Percentiles rank a stretch among this genome's conserved stretches.
Conservation (phyloP, 1,140 invertebrate genomes). For the Grapholita molesta region DNA sequence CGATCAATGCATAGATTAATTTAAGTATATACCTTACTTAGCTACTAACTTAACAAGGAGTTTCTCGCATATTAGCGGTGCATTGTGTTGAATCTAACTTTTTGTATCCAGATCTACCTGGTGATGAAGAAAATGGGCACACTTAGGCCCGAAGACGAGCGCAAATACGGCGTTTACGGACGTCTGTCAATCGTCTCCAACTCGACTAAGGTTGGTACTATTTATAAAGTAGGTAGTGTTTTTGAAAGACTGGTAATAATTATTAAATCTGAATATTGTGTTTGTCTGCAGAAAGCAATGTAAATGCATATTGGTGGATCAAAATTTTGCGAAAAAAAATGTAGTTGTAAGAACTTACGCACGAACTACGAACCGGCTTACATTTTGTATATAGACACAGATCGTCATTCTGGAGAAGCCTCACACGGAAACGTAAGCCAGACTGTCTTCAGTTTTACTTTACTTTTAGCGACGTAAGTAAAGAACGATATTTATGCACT, state of each 20-base stretch:
- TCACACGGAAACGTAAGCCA: conserved; percentile 27
- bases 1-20: too few species aligned
- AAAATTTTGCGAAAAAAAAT: conserved; percentile 43
- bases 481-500: too few species aligned
- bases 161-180: conserved; percentile 78
- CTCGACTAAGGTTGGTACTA: conserved; percentile 50
- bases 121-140: conserved; percentile 80
- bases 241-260: neutral
- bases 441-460: too few species aligned
- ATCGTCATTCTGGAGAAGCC: conserved; percentile 39
- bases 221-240: neutral
- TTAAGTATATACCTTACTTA: too few species aligned
- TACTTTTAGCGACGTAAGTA: too few species aligned
- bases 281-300: conserved; percentile 50
- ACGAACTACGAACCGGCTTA: conserved; percentile 37
- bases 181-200: conserved; percentile 57
- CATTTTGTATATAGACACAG: conserved; percentile 64
- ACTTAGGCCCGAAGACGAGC: conserved; percentile 76
- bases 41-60: too few species aligned
- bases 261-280: conserved; percentile 37
- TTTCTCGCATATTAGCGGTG: too few species aligned
- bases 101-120: conserved; percentile 72
- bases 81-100: neutral
- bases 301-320: conserved; percentile 39
- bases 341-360: conserved; percentile 43